phyloP scores from a whole-genome alignment of 2,113 vertebrate genomes.

The Seriola aureovittata region DNA sequence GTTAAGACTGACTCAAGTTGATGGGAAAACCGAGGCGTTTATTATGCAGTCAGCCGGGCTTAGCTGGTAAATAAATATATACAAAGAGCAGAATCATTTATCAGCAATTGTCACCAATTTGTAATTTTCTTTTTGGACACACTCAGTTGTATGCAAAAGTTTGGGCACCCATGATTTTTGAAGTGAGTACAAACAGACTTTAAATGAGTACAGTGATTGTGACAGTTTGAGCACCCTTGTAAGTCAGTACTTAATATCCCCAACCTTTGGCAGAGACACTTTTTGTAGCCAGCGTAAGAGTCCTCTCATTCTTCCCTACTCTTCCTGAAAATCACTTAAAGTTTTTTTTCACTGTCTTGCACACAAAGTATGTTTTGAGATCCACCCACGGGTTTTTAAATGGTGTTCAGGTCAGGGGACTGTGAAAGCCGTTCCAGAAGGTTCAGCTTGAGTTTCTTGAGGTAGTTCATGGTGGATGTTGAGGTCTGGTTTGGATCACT shows the following conservation, averaged over 20 bases:
- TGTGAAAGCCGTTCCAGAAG: background rate
- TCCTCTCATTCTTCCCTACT: background rate
- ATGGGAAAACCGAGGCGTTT: background rate
- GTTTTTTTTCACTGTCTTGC: background rate
- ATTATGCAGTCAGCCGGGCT: background rate
- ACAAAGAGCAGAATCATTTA: background rate
- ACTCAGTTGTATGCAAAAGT: background rate
- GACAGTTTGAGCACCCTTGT: background rate
- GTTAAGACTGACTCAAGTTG: background rate
- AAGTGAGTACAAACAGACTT: background rate
- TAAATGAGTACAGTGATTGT: background rate
- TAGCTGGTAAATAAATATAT: background rate
- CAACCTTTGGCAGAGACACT: background rate
- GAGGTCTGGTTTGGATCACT: slow-evolving; percentile 1
- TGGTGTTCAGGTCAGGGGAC: background rate
- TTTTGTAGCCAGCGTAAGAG: background rate
- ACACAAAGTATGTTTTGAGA: background rate
- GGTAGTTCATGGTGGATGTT: background rate
- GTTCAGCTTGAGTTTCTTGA: background rate
- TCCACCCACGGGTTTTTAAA: background rate
- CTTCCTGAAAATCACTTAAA: background rate
- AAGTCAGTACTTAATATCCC: background rate
- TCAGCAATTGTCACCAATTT: background rate
- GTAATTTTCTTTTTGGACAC: too few species aligned
- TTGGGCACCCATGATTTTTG: background rate